Evolutionary conservation across 2,113 vertebrate genomes (phyloP).

Genomic region (Semnornis frantzii): DNA sequence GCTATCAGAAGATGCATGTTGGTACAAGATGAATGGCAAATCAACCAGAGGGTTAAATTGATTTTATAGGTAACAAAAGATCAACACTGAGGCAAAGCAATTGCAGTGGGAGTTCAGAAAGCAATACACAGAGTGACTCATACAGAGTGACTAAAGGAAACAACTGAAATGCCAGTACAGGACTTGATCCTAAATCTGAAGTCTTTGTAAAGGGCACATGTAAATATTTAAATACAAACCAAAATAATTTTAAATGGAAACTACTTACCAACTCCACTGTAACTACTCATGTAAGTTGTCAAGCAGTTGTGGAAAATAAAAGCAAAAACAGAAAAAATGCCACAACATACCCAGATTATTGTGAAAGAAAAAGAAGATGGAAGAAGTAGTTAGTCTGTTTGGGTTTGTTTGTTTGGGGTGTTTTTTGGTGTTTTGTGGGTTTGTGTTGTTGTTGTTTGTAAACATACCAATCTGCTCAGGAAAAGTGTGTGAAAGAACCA

Average conservation of each 20-base stretch:
- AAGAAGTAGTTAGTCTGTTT: background rate
- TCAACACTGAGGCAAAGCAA: background rate
- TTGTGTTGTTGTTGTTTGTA: too few species aligned
- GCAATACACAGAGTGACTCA: background rate
- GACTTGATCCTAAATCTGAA: background rate
- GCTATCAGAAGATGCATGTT: background rate
- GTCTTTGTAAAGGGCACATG: background rate
- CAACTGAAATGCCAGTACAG: background rate
- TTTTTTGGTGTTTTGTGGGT: too few species aligned
- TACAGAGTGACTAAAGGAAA: background rate
- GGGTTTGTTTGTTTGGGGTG: background rate
- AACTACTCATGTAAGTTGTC: background rate
- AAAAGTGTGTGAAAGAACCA: background rate
- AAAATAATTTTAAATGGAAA: background rate
- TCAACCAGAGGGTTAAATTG: background rate
- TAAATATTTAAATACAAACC: background rate
- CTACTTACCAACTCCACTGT: background rate
- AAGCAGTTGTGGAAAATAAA: background rate
- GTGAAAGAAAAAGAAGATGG: background rate
- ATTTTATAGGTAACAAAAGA: background rate
- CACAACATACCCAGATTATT: background rate
- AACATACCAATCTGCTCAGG: background rate
- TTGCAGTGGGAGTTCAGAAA: background rate
- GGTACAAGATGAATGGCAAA: background rate
- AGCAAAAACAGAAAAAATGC: background rate